These are phyloP conservation scores for Neodon shergylaensis DNA, from an alignment of 2,113 vertebrate genomes.

Conservation along the genomic window DNA sequence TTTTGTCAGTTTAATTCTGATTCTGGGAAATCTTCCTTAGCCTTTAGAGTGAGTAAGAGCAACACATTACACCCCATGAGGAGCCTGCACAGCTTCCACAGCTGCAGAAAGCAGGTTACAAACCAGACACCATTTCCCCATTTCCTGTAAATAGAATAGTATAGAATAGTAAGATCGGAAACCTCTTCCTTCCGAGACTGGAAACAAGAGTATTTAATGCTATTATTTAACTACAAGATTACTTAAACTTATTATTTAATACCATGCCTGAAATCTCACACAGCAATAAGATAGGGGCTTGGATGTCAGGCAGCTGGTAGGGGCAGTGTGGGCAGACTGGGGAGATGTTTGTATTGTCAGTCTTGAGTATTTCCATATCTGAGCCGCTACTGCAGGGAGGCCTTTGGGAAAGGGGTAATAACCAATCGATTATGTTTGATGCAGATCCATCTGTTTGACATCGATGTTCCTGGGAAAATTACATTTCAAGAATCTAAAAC, in stretches of 20 bases:
- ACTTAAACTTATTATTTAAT: background rate
- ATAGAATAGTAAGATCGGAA: background rate
- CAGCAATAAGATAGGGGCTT: background rate
- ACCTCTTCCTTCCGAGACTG: background rate
- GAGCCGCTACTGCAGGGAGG: background rate
- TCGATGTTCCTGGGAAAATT: constrained; percentile 96
- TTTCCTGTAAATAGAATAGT: background rate
- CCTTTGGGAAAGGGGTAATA: constrained; percentile 53
- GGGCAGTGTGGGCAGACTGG: background rate
- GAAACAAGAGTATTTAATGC: background rate
- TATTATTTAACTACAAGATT: background rate
- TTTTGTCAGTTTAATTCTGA: background rate
- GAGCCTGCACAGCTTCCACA: background rate
- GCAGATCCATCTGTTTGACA: constrained; percentile 98
- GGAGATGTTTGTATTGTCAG: background rate
- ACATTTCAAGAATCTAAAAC: constrained; percentile 97
- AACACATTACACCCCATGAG: background rate
- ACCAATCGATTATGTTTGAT: constrained; percentile 57
- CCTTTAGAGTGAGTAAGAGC: constrained; percentile 40
- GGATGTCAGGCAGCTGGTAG: background rate
- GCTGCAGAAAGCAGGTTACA: background rate
- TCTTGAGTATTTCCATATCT: background rate
- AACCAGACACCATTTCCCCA: background rate
- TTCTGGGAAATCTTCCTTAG: constrained; percentile 31
- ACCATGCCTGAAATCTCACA: background rate